Conservation (phyloP, 1,140 invertebrate genomes). For the Caenorhabditis latens region DNA sequence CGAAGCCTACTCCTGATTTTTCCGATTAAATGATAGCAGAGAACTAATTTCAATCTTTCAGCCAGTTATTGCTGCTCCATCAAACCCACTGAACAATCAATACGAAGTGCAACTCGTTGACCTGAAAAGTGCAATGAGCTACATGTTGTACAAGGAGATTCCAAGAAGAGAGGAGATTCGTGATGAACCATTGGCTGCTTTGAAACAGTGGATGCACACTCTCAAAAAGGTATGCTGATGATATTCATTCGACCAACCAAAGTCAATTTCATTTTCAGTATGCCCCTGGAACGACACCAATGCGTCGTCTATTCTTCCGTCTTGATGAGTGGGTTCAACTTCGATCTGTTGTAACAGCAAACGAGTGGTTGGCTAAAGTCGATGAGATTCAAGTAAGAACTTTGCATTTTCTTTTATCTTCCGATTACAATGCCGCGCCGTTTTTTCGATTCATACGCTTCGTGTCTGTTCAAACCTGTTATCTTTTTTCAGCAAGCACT, state of each 20-base stretch:
- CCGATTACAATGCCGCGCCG: no score
- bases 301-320: conserved; percentile 73
- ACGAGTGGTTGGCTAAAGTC: conserved; percentile 72
- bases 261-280: conserved; percentile 64
- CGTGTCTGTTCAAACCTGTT: not conserved
- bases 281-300: conserved; percentile 74
- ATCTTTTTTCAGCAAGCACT: conserved; percentile 63
- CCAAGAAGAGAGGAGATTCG: conserved; percentile 65
- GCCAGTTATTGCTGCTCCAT: conserved; percentile 30
- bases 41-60: not conserved
- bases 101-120: conserved; percentile 66
- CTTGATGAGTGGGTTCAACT: conserved; percentile 74
- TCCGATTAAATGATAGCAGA: not conserved
- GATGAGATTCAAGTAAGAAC: conserved; percentile 70
- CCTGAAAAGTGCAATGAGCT: conserved; percentile 63
- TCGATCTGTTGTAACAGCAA: conserved; percentile 66
- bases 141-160: conserved; percentile 68
- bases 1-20: conserved; percentile 23
- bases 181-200: conserved; percentile 64
- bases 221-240: conserved; percentile 64
- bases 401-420: not conserved
- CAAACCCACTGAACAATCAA: conserved; percentile 44
- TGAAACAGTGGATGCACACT: conserved; percentile 74
- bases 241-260: not conserved
- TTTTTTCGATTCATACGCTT: no score